Evolutionary conservation across 2,797 vertebrate species (phyloP), one percentile per base, ranked within the genome.

Genomic region (Muscicapa striata): DNA sequence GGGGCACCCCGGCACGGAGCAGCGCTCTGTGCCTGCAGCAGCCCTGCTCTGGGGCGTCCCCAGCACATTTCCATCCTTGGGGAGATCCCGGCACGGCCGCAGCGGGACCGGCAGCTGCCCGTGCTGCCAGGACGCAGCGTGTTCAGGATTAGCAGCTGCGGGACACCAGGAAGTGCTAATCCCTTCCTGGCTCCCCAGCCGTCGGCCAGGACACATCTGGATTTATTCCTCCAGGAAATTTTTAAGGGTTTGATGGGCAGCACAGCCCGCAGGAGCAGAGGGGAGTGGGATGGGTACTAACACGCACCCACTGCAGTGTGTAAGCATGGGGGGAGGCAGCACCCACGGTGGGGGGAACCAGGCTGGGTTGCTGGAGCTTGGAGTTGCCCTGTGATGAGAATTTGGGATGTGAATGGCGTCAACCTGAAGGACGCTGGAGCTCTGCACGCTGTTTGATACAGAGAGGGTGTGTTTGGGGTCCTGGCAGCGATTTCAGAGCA

Each of bases 221-320:
- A 49, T 94, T 88, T 87, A 52, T 91, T 94, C 54, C 64, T 58
- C 63, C 32, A 19, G 45, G 74, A 90, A 38, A 29, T 61, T 7
- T 32, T 10, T 27, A 58, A 84, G 89, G 46, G 24, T 62, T 93
- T 34, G 11, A 19, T 1, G 38, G 52, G 24, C 11, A 26, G 63
- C 18, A 15, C 38, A 32, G 66, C 64, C 5, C 66, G 19, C 4
- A 2, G 54, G 46, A 5, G 10, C 5, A 12, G 51, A 67, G 38
- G 34, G 64, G 64, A 77, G 40, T 7, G 40, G 23, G 41, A 5
- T 2, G 49, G 62, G 38, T 79, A 98, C 97, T 98, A 97, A 98
- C 94, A 93, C 1, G 69, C 89, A 93, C 68, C 75, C 72, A 1
- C 38, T 8, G 83, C 89, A 40, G 83, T n/a, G 74, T 90, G 91